phyloP scores from a whole-genome alignment of 2,888 invertebrate species.

The Pilophorus perplexus region DNA sequence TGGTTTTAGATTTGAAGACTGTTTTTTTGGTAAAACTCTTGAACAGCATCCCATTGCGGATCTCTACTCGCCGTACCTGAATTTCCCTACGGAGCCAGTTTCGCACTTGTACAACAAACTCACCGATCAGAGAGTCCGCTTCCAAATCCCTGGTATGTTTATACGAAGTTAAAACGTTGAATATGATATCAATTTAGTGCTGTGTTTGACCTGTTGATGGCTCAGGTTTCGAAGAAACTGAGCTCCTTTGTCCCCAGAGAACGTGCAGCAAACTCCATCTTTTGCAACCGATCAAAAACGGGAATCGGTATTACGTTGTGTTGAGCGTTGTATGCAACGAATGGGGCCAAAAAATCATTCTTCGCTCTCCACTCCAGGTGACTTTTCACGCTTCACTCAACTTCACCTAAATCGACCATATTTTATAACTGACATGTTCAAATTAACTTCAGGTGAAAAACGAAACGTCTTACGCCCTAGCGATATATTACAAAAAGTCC shows the following conservation, averaged over 20 bases:
- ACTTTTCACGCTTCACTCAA: neutral
- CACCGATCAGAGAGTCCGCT: constrained; percentile 64
- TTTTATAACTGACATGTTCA: neutral
- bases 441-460: constrained; percentile 68
- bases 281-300: constrained; percentile 61
- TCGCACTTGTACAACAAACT: constrained; percentile 61
- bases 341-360: constrained; percentile 61
- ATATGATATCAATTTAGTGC: too few species aligned
- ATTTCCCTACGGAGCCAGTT: constrained; percentile 57
- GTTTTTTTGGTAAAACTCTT: constrained; percentile 52
- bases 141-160: constrained; percentile 60
- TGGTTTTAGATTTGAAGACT: constrained; percentile 57
- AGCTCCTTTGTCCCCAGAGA: constrained; percentile 64
- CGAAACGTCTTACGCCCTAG: constrained; percentile 72
- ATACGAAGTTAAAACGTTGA: neutral
- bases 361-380: constrained; percentile 75
- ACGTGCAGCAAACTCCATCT: constrained; percentile 64
- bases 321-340: constrained; percentile 64
- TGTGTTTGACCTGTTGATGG: neutral
- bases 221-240: constrained; percentile 60
- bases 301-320: constrained; percentile 67
- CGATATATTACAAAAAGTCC: constrained; percentile 70
- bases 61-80: constrained; percentile 52
- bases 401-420: neutral
- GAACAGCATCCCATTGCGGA: constrained; percentile 46